Base-by-base conservation (phyloP, 2,113 vertebrate genomes). In the Oxyruncus cristatus region DNA sequence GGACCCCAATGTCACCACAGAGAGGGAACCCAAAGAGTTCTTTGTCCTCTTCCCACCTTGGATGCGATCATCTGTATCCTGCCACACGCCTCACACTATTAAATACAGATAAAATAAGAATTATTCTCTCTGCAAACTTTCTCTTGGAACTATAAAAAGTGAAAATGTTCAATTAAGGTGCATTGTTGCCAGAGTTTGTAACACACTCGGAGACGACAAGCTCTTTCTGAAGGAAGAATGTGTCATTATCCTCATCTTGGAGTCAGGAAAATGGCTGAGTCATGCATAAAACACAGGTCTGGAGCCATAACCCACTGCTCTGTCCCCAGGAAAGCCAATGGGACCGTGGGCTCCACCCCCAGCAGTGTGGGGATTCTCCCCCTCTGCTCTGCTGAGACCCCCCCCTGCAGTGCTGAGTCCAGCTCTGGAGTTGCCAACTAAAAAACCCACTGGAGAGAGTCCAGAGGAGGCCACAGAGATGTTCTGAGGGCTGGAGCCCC, bases 361-460 rank as follows among this genome's bases (percentile, higher is more conserved):
- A 65, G 62, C 44, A 53, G 46, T 1, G 0, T 16, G 68, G 32
- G 62, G 20, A 68, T 68, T 75, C 13, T 53, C 0, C 70, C 33
- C n/a, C 46, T 68, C 20, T 75, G 49, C 56, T 7, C 56, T 24
- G 56, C 39, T 63, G 65, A 39, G 55, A 70, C n/a, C n/a, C 47
- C 63, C 63, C 12, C 16, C 24, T 39, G 67, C 44, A 61, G 33
- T 0, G 53, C 77, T 53, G 71, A 0, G 0, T 8, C 24, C 87
- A 61, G 46, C 39, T 12, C 7, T 66, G 0, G 33, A 67, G 28
- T 1, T 9, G 6, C 59, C 70, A n/a, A 12, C 24, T 14, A 0
- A 12, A 0, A 10, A 30, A 30, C 23, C 23, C 53, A 24, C 53
- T 53, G 87, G 16, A 26, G 0, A 0, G 0, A 47, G 1, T 5